Conservation (phyloP, 2,888 invertebrate genomes). For the Caenorhabditis sulstoni region DNA sequence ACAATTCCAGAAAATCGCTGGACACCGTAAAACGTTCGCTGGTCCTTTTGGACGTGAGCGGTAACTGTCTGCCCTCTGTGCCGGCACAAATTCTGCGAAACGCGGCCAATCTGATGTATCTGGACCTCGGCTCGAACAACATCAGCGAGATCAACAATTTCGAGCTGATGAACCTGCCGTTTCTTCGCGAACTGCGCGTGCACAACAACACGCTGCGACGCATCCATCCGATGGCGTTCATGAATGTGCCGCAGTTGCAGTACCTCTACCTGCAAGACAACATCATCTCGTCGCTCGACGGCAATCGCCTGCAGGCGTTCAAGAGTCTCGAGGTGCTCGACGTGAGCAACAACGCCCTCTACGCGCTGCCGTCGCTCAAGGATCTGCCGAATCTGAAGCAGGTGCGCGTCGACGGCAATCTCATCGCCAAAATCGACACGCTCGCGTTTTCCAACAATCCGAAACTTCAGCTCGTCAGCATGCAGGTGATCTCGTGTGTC, state of each 20-base stretch:
- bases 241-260: constrained; percentile 86
- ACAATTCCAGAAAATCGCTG: constrained; percentile 73
- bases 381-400: constrained; percentile 87
- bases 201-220: constrained; percentile 84
- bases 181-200: constrained; percentile 85
- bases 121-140: constrained; percentile 88
- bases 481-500: constrained; percentile 82
- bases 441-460: constrained; percentile 91
- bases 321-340: constrained; percentile 87
- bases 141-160: constrained; percentile 85
- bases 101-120: constrained; percentile 86
- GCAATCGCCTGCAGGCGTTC: constrained; percentile 89
- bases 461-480: constrained; percentile 84
- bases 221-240: constrained; percentile 89
- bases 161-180: constrained; percentile 88
- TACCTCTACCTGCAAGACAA: constrained; percentile 87
- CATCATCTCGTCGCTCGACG: constrained; percentile 88
- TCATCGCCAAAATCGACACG: constrained; percentile 86
- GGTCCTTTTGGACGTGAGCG: constrained; percentile 88
- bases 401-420: constrained; percentile 84
- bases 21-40: constrained; percentile 82
- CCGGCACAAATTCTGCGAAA: constrained; percentile 89
- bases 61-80: constrained; percentile 88
- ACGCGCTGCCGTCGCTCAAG: constrained; percentile 85
- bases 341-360: constrained; percentile 88